A percentile compares a stretch with the other conserved stretches of the same genome.
Evolutionary conservation across 2,113 vertebrate genomes (phyloP).

Genomic region (Pycnonotus jocosus): DNA sequence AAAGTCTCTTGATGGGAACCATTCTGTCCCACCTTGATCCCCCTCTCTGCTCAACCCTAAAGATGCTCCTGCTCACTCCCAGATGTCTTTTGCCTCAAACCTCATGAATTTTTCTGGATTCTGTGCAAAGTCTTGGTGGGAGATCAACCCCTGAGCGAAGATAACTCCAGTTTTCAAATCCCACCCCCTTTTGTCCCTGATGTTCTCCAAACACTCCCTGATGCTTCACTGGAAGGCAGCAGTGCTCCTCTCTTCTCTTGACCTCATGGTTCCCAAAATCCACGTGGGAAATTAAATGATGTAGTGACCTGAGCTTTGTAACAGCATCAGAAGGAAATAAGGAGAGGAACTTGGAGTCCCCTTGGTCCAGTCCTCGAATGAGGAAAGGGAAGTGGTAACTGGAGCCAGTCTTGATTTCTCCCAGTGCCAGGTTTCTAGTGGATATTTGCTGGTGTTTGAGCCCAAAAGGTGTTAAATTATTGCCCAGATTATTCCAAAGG

Average conservation of each 20-base stretch:
- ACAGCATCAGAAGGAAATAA: neutral
- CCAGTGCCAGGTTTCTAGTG: neutral
- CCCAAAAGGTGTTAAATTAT: neutral
- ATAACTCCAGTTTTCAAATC: neutral
- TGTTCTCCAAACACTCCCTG: neutral
- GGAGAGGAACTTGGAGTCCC: neutral
- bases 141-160: fast-evolving
- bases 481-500: neutral
- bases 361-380: neutral
- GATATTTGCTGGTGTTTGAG: neutral
- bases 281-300: neutral
- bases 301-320: neutral
- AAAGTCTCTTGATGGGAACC: neutral
- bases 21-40: neutral
- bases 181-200: neutral
- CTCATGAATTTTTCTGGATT: neutral
- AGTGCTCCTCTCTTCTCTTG: neutral
- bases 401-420: neutral
- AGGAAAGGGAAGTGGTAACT: neutral
- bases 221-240: neutral
- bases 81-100: neutral
- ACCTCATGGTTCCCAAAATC: neutral
- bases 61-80: neutral
- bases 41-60: neutral
- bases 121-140: neutral